These are phyloP conservation scores for Phasia obesa DNA, from an alignment of 2,888 invertebrate species.

Conservation along the genomic window DNA sequence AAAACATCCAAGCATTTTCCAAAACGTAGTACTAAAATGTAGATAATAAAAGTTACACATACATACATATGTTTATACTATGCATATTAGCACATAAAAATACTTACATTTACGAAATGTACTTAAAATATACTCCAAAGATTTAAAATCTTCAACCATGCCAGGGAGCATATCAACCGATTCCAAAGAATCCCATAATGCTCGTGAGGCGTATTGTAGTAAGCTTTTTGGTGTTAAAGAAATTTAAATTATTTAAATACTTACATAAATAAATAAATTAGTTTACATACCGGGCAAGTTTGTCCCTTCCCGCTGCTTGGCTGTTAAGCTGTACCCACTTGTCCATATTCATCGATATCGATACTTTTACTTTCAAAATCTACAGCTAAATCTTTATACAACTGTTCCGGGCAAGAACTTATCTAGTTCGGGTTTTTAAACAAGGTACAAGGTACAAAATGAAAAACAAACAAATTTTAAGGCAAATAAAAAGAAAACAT, in stretches of 20 bases:
- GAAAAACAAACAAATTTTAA: conserved; percentile 66
- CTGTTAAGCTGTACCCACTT: conserved; percentile 80
- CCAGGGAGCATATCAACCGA: conserved; percentile 84
- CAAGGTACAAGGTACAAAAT: conserved; percentile 75
- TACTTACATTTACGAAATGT: conserved; percentile 92
- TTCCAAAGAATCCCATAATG: conserved; percentile 90
- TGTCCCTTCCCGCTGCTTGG: conserved; percentile 81
- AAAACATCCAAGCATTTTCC: conserved; percentile 93
- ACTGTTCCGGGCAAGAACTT: not conserved
- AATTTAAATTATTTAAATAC: not conserved
- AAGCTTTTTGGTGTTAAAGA: conserved; percentile 84
- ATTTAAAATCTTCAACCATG: conserved; percentile 89
- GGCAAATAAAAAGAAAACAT: conserved; percentile 21
- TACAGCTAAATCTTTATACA: too few species aligned
- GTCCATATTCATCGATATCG: conserved; percentile 77
- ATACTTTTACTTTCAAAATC: not conserved
- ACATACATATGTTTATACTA: not conserved
- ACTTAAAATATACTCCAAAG: conserved; percentile 91
- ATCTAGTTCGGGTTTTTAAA: not conserved
- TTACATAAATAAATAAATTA: not conserved
- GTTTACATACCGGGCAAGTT: conserved; percentile 79
- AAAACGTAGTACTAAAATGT: conserved; percentile 89
- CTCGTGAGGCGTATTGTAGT: conserved; percentile 90
- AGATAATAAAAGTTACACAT: not conserved
- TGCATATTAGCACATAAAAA: not conserved